Percentiles rank a stretch among this genome's conserved stretches.
phyloP scores from a whole-genome alignment of 2,888 invertebrate genomes.

The Dusona sp. region DNA sequence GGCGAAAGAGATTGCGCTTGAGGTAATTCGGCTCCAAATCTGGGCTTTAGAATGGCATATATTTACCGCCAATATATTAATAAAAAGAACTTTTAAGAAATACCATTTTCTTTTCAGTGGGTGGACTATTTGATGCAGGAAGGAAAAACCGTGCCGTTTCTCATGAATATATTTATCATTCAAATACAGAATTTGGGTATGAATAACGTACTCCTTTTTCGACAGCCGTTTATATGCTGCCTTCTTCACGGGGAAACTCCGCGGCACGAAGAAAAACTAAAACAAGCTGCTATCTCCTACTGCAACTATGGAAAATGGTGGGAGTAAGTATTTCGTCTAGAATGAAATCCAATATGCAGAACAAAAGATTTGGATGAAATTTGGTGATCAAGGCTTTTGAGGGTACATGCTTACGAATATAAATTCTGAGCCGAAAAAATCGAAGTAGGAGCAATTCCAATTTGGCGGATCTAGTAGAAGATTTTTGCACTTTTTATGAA shows the following conservation, averaged over 20 bases:
- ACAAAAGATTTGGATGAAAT: no score
- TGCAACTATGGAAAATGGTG: no score
- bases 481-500: no score
- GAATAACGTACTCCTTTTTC: conserved; percentile 68
- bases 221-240: conserved; percentile 74
- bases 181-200: conserved; percentile 65
- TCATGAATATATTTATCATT: conserved; percentile 75
- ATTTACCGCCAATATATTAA: neutral
- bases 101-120: conserved; percentile 72
- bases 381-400: no score
- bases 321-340: neutral
- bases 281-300: conserved; percentile 54
- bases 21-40: conserved; percentile 70
- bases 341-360: no score
- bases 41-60: neutral
- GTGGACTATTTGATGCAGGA: conserved; percentile 74
- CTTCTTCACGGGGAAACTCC: conserved; percentile 77
- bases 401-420: no score
- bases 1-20: conserved; percentile 61
- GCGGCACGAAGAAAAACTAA: conserved; percentile 78
- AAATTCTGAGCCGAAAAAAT: no score
- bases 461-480: no score
- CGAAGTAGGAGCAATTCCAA: no score
- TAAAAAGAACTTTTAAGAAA: neutral
- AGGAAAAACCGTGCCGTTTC: conserved; percentile 73